Conservation (phyloP, 2,113 vertebrate genomes). For the Okapia johnstoni region DNA sequence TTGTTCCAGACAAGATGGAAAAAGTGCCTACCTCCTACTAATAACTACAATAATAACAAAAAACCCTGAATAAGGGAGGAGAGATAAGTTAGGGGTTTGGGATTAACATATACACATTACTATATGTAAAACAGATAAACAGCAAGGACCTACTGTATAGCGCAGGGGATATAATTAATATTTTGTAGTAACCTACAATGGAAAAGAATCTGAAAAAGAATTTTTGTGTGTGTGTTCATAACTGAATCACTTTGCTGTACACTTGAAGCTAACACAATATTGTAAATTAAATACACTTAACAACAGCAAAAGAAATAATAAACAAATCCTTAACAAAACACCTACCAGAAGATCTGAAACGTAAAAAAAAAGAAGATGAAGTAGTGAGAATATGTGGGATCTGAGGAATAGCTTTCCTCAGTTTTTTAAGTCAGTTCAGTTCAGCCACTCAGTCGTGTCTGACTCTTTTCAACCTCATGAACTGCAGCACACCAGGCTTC, state of each 20-base stretch:
- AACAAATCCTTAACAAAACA: neutral
- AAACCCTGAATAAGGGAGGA: neutral
- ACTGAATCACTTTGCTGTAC: neutral
- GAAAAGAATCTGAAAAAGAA: neutral
- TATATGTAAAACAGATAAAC: neutral
- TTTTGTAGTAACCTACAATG: neutral
- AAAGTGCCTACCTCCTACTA: neutral
- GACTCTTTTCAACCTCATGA: rapidly evolving
- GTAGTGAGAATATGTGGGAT: neutral
- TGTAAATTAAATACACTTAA: neutral
- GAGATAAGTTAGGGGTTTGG: neutral
- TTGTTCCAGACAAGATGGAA: neutral
- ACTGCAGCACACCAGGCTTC: neutral
- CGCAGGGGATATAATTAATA: neutral
- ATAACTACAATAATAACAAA: neutral
- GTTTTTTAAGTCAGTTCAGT: neutral
- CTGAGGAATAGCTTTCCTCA: neutral
- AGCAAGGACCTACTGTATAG: neutral
- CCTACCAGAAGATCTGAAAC: neutral
- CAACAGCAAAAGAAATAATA: neutral
- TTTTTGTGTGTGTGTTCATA: neutral
- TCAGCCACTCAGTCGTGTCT: rapidly evolving
- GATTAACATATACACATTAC: neutral
- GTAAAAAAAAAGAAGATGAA: neutral
- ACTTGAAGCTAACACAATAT: neutral